Percentiles rank a stretch among this genome's conserved stretches.
These are phyloP conservation scores for Parotocinclus haroldoi DNA, from an alignment of 2,797 vertebrate genomes.

Conservation along the genomic window DNA sequence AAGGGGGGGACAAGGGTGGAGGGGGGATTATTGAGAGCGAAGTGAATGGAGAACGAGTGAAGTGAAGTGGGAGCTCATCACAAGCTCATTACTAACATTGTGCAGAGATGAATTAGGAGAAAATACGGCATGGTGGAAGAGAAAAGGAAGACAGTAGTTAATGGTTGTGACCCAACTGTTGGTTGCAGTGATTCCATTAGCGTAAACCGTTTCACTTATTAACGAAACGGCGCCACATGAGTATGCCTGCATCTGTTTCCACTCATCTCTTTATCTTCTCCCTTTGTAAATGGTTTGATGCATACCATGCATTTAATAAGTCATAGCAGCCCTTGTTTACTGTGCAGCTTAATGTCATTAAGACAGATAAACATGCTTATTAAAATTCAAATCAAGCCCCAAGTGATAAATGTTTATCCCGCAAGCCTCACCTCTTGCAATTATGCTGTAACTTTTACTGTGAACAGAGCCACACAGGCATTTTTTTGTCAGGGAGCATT, in stretches of 20 bases:
- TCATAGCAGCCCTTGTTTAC: conserved; percentile 22
- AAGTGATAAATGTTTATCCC: conserved; percentile 32
- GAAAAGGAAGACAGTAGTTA: neutral
- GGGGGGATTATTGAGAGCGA: conserved; percentile 17
- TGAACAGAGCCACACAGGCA: conserved; percentile 24
- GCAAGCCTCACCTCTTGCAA: neutral
- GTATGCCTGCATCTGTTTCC: conserved; percentile 9
- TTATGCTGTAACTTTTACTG: neutral
- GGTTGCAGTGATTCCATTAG: conserved; percentile 24
- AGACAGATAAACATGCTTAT: conserved; percentile 33
- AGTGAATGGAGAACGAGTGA: conserved; percentile 33
- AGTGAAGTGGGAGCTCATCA: conserved; percentile 22
- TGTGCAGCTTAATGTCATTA: conserved; percentile 33
- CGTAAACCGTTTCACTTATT: conserved; percentile 37
- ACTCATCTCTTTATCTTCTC: conserved; percentile 26
- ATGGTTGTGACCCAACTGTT: conserved; percentile 16
- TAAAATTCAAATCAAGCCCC: conserved; percentile 35
- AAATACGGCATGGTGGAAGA: conserved; percentile 16
- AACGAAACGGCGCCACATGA: conserved; percentile 27
- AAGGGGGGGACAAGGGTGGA: neutral
- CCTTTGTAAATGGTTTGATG: conserved; percentile 24
- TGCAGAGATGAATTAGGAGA: conserved; percentile 21
- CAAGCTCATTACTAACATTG: conserved; percentile 25
- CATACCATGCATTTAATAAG: conserved; percentile 41
- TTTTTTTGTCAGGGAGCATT: conserved; percentile 23